Conservation (phyloP, 1,140 invertebrate species). For the Radopholus similis region DNA sequence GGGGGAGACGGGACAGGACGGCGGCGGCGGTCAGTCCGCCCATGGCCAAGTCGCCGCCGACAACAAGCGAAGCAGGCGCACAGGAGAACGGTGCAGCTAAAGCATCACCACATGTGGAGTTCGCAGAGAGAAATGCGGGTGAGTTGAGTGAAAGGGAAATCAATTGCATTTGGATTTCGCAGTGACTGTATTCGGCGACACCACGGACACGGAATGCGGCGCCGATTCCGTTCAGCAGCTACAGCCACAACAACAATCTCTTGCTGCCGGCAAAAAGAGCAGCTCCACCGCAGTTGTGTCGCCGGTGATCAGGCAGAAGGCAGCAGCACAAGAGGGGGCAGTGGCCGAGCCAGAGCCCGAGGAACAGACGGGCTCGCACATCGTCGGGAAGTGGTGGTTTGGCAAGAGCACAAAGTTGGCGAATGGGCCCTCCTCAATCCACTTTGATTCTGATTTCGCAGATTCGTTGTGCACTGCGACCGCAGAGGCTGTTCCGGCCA, state of each 20-base stretch:
- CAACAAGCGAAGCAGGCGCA: neutral
- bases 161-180: neutral
- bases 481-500: conserved; percentile 46
- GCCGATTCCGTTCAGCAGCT: neutral
- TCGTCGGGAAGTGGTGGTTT: conserved; percentile 59
- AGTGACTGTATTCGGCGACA: conserved; percentile 2
- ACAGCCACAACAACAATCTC: neutral
- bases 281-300: neutral
- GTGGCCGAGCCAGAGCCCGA: neutral
- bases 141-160: neutral
- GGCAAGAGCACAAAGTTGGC: conserved; percentile 52
- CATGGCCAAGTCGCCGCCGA: neutral
- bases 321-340: neutral
- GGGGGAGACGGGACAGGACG: neutral
- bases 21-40: neutral
- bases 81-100: neutral
- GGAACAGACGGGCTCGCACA: conserved; percentile 29
- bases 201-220: neutral
- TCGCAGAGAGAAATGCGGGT: conserved; percentile 52
- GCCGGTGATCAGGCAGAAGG: neutral
- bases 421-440: neutral
- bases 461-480: conserved; percentile 56
- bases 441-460: neutral
- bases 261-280: neutral
- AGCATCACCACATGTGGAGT: conserved; percentile 32